Conservation (phyloP, 2,888 invertebrate species). For the Drosophila testacea region DNA sequence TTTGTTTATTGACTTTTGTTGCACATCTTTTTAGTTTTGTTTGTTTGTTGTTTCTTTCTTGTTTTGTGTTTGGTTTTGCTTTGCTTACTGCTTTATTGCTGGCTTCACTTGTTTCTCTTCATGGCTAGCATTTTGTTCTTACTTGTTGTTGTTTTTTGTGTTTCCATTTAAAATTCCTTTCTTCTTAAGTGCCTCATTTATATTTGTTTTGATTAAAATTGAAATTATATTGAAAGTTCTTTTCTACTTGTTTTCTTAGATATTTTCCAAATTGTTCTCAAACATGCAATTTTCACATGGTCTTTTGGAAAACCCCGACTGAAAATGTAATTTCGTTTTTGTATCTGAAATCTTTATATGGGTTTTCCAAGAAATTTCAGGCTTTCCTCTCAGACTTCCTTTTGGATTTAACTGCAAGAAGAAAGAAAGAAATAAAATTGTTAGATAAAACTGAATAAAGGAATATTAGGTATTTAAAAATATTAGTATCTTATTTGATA, state of each 20-base stretch:
- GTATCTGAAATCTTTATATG: slow-evolving; percentile 13
- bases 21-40: slow-evolving; percentile 59
- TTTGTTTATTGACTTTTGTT: slow-evolving; percentile 55
- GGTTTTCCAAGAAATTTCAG: slow-evolving; percentile 9
- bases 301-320: slow-evolving; percentile 10
- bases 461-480: no score
- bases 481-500: no score
- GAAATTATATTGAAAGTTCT: slow-evolving; percentile 48
- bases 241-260: slow-evolving; percentile 17
- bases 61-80: slow-evolving; percentile 36
- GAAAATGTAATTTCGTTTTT: slow-evolving; percentile 32
- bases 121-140: slow-evolving; percentile 52
- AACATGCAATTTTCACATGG: slow-evolving; percentile 28
- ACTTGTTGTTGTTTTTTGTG: slow-evolving; percentile 16
- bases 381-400: slow-evolving; percentile 1
- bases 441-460: not conserved
- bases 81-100: slow-evolving; percentile 40
- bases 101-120: slow-evolving; percentile 59
- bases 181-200: slow-evolving; percentile 74
- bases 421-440: not conserved
- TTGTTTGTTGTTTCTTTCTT: slow-evolving; percentile 32
- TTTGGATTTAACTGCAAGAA: slow-evolving; percentile 38
- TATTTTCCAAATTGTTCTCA: slow-evolving; percentile 2
- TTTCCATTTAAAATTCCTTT: slow-evolving; percentile 71
- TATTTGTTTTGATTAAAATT: slow-evolving; percentile 25